phyloP scores from a whole-genome alignment of 53 echinoderm and acorn worm species.

The Antedon mediterranea region DNA sequence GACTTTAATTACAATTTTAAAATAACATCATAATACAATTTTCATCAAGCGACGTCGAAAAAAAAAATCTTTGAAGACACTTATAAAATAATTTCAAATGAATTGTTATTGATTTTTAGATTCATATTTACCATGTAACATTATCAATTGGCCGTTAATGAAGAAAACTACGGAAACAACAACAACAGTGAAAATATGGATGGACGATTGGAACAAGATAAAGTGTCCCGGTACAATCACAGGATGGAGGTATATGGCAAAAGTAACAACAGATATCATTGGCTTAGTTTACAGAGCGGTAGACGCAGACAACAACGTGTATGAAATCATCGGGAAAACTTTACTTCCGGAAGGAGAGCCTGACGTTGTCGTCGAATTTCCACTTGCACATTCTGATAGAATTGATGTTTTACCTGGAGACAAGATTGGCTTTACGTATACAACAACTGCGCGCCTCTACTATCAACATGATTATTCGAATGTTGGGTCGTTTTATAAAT shows the following conservation, averaged over 20 bases:
- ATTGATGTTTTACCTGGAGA: background rate
- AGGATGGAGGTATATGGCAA: background rate
- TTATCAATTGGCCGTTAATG: background rate
- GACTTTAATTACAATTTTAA: no score
- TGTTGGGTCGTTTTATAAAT: background rate
- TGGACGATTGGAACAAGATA: background rate
- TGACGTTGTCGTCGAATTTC: background rate
- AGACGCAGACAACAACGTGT: background rate
- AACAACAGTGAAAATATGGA: background rate
- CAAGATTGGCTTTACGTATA: background rate
- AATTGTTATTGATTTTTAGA: background rate
- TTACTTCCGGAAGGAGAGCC: background rate
- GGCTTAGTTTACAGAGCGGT: background rate
- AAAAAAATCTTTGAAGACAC: no score
- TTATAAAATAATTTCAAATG: no score
- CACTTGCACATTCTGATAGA: background rate
- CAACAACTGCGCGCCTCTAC: background rate
- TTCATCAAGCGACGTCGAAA: no score
- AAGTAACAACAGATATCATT: background rate
- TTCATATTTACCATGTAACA: background rate
- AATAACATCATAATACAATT: no score
- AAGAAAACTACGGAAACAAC: background rate
- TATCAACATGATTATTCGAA: background rate
- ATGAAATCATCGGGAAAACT: background rate
- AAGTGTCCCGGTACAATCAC: background rate